phyloP scores from a whole-genome alignment of 2,888 invertebrate genomes.

The Drosophila rubida region DNA sequence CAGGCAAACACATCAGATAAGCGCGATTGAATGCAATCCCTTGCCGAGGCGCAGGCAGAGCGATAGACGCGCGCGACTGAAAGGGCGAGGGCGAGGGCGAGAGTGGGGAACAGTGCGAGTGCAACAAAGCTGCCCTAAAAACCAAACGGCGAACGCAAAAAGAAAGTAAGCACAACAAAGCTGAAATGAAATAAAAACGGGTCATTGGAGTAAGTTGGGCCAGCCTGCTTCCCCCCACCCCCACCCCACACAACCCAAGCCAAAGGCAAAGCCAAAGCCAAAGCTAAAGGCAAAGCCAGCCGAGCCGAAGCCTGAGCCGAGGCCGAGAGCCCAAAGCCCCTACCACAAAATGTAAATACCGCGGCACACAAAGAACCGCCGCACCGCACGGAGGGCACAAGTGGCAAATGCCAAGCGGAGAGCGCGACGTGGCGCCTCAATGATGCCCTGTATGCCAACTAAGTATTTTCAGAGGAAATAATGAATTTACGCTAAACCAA shows the following conservation, averaged over 20 bases:
- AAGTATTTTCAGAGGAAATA: not conserved
- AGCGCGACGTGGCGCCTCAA: not conserved
- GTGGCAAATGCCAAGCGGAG: not conserved
- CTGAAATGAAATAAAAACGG: constrained; percentile 74
- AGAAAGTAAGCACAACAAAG: constrained; percentile 47
- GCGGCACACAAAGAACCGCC: constrained; percentile 39
- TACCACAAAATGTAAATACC: constrained; percentile 49
- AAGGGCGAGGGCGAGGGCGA: not conserved
- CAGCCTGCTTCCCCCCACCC: constrained; percentile 22
- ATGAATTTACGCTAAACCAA: too few species aligned
- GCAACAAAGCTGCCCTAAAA: constrained; percentile 64
- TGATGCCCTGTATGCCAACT: constrained; percentile 1
- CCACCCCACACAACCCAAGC: too few species aligned
- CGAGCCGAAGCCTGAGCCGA: constrained; percentile 6
- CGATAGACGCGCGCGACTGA: not conserved
- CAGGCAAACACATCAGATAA: constrained; percentile 71
- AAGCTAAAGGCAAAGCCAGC: not conserved
- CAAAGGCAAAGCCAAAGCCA: constrained; percentile 2
- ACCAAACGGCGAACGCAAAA: constrained; percentile 29
- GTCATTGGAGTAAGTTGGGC: constrained; percentile 79
- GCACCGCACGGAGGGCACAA: constrained; percentile 14
- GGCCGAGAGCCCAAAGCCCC: constrained; percentile 10
- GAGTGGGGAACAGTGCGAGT: not conserved
- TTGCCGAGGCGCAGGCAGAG: constrained; percentile 7
- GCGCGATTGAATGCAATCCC: constrained; percentile 73